Conservation (phyloP, 2,888 invertebrate species). For the Tetragonula carbonaria region DNA sequence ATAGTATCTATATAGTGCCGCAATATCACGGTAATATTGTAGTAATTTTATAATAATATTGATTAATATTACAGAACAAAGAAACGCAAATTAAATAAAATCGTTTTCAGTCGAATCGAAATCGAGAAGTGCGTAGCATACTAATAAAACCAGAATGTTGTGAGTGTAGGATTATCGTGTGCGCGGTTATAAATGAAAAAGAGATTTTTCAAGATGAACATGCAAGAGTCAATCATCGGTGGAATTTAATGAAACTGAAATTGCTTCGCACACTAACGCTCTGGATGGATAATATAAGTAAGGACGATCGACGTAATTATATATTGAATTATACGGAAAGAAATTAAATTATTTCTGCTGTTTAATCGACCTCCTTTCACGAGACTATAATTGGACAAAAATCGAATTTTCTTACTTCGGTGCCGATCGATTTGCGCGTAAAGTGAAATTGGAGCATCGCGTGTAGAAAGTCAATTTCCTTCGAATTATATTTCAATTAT, state of each 20-base stretch:
- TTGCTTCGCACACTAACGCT: background rate
- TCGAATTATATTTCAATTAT: background rate
- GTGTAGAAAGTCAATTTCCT: background rate
- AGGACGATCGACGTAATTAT: background rate
- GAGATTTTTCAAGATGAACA: background rate
- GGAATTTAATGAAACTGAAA: background rate
- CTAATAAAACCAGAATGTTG: too few relatives aligned
- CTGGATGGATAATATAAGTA: background rate
- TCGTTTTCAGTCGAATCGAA: too few relatives aligned
- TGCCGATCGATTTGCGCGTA: background rate
- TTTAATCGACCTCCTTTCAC: background rate
- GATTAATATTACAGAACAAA: too few relatives aligned
- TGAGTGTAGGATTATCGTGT: too few relatives aligned
- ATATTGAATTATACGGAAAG: background rate
- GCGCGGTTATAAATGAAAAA: background rate
- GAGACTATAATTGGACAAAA: background rate
- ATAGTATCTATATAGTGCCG: too few relatives aligned
- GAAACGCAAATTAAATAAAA: too few relatives aligned
- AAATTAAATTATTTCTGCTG: conserved; percentile 17
- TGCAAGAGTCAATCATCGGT: background rate
- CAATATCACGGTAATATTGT: too few relatives aligned
- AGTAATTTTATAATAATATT: too few relatives aligned
- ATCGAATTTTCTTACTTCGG: background rate
- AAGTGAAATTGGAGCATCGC: background rate
- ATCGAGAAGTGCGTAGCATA: too few relatives aligned